Evolutionary conservation across 2,113 vertebrate species (phyloP).

Genomic region (Bos javanicus): DNA sequence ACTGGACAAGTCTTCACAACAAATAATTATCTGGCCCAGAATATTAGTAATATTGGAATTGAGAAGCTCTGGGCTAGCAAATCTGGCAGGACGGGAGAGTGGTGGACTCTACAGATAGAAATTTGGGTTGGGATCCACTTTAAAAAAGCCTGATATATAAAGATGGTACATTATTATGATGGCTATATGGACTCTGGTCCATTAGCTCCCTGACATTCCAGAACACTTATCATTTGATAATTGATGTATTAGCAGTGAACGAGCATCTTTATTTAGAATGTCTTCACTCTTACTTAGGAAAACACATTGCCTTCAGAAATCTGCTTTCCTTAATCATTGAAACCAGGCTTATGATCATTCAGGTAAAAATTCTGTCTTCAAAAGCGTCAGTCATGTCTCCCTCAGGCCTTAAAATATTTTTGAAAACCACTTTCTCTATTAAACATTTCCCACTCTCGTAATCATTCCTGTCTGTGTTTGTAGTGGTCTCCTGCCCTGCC

Average conservation of each 20-base stretch:
- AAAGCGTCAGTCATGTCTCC: too few relatives aligned
- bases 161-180: background rate
- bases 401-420: background rate
- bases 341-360: background rate
- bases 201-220: background rate
- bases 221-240: background rate
- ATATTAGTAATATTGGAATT: background rate
- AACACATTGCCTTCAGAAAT: background rate
- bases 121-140: background rate
- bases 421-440: background rate
- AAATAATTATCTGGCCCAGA: background rate
- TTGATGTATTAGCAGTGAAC: background rate
- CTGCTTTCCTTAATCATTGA: background rate
- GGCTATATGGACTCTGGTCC: background rate
- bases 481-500: background rate
- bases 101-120: background rate
- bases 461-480: too few relatives aligned
- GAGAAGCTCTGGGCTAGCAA: background rate
- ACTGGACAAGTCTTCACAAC: background rate
- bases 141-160: background rate
- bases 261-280: background rate
- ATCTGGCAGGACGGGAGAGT: rapidly evolving
- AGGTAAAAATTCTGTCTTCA: background rate
- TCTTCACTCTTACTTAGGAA: background rate
- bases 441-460: background rate